Evolutionary conservation across 2,888 invertebrate species (phyloP), one percentile per base, ranked within the genome.

Genomic region (Microctonus hyperodae): DNA sequence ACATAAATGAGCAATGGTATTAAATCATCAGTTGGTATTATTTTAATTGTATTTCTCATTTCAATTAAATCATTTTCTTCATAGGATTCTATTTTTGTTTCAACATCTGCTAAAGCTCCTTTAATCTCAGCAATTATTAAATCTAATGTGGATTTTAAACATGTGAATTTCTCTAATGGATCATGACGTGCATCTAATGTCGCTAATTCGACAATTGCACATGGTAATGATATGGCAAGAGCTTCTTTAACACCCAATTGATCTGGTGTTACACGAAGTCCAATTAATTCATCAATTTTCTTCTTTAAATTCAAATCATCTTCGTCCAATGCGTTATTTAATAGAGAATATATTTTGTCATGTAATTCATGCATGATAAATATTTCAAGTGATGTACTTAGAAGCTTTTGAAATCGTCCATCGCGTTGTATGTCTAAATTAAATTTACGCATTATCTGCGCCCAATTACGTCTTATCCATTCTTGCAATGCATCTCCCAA

Each of bases 141-240:
- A 70, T 86, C 86, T 65, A 85, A 79, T 0, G 85, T 82, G 10
- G 81, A 78, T 62, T 82, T 83, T 6, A 86, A 69, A 73, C 86
- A 86, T n/a, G 80, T 73, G 1, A 85, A 73, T 76, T 86, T 86
- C 69, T 86, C 85, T 31, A 81, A 70, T 1, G 86, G 86, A 60
- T 83, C 85, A 69, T 79, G 79, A 33, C 81, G 79, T 5, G 76
- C 76, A 67, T 85, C 85, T 51, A 86, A 70, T 61, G 83, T 82
- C 1, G 86, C 85, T 63, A 86, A 75, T 75, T 86, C 86, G 13
- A 85, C 86, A n/a, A 86, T 84, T 13, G 85, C 85, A n/a, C 85
- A 84, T n/a, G 83, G 82, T 66, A 85, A 72, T 13, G 84, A 82
- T 40, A 85, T 79, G 13, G 81, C 79, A 69, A 82, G 81, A 56